These are phyloP conservation scores for Callipepla squamata DNA, from an alignment of 2,113 vertebrate species.

Conservation along the genomic window DNA sequence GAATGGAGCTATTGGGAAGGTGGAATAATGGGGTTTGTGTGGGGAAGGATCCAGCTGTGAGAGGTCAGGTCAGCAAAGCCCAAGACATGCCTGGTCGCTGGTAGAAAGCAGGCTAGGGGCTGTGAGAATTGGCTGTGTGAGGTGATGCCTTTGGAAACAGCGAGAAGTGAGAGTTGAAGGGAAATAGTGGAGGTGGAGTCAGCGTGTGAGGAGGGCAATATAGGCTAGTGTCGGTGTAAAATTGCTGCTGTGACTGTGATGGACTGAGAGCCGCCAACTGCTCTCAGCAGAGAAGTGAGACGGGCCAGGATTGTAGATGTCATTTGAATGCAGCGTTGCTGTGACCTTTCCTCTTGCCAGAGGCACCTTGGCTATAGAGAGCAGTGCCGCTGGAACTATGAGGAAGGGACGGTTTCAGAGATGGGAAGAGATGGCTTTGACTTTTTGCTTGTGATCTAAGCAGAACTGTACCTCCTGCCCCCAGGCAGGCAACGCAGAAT, in stretches of 20 bases:
- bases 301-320: not conserved
- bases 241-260: not conserved
- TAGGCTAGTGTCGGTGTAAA: not conserved
- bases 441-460: not conserved
- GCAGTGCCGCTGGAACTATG: fast-evolving
- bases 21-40: not conserved
- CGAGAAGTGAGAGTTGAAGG: not conserved
- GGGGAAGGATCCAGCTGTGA: not conserved
- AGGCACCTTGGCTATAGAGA: not conserved
- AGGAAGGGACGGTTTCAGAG: not conserved
- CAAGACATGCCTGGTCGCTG: not conserved
- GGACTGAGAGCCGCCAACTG: not conserved
- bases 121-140: fast-evolving
- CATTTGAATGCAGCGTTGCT: not conserved
- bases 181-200: not conserved
- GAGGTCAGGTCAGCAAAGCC: not conserved
- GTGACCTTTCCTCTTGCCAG: not conserved
- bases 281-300: not conserved
- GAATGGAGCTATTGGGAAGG: not conserved
- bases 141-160: fast-evolving
- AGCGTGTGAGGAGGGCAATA: fast-evolving
- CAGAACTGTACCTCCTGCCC: not conserved
- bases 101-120: not conserved
- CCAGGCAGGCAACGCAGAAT: not conserved
- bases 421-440: not conserved